Conservation (phyloP, 2,888 invertebrate genomes). For the Clusia tigrina region DNA sequence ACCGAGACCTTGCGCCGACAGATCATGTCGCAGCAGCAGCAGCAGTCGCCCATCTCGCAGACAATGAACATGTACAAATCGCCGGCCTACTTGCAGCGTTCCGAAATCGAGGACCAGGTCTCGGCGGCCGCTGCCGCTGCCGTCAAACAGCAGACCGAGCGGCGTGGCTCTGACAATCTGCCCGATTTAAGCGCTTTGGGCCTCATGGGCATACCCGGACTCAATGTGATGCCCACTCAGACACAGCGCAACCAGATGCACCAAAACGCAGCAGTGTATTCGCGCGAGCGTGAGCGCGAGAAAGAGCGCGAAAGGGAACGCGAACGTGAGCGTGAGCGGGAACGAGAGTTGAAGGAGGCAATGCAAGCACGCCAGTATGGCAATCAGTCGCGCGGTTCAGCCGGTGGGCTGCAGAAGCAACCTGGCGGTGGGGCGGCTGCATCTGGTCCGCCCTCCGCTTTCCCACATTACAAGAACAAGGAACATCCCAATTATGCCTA, state of each 20-base stretch:
- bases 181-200: constrained; percentile 59
- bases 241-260: constrained; percentile 45
- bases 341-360: constrained; percentile 47
- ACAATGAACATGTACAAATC: constrained; percentile 62
- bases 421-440: constrained; percentile 25
- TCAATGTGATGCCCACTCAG: constrained; percentile 58
- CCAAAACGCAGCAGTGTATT: constrained; percentile 45
- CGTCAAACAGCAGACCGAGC: constrained; percentile 48
- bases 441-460: constrained; percentile 49
- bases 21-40: constrained; percentile 58
- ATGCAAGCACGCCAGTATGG: constrained; percentile 56
- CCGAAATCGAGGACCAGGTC: constrained; percentile 60
- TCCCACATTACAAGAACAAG: constrained; percentile 50
- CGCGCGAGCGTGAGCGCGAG: constrained; percentile 41
- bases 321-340: constrained; percentile 41
- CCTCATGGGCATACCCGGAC: constrained; percentile 58
- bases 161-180: constrained; percentile 53
- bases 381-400: constrained; percentile 49
- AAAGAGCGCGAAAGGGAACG: constrained; percentile 49
- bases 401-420: constrained; percentile 24
- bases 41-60: constrained; percentile 54
- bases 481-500: constrained; percentile 56
- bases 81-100: constrained; percentile 60
- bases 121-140: constrained; percentile 54
- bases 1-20: constrained; percentile 59